Evolutionary conservation across 1,140 invertebrate species (phyloP).

Genomic region (Drosophila guanche): DNA sequence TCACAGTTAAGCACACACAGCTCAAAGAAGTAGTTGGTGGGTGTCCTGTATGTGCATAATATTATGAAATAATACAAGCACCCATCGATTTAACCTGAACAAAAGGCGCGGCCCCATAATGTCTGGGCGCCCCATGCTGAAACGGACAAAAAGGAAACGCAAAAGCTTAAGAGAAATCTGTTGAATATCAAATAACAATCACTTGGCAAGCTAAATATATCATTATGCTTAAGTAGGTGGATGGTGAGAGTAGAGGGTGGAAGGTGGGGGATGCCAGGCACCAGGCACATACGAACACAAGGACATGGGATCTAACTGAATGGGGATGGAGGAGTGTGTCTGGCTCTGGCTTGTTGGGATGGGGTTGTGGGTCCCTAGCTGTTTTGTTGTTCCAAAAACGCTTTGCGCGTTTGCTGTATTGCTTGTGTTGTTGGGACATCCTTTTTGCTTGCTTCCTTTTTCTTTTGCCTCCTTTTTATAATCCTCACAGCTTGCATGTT

Average conservation of each 20-base stretch:
- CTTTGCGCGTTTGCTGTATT: slow-evolving; percentile 54
- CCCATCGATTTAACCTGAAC: slow-evolving; percentile 60
- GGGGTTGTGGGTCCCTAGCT: too few species aligned
- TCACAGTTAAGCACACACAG: slow-evolving; percentile 11
- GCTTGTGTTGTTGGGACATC: slow-evolving; percentile 59
- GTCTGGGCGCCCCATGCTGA: slow-evolving; percentile 3
- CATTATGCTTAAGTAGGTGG: slow-evolving; percentile 80
- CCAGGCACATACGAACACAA: slow-evolving; percentile 52
- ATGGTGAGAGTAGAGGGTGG: slow-evolving; percentile 22
- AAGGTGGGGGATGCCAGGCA: slow-evolving; percentile 42
- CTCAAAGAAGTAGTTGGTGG: slow-evolving; percentile 4
- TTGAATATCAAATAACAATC: slow-evolving; percentile 83
- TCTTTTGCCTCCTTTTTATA: slow-evolving; percentile 47
- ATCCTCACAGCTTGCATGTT: slow-evolving; percentile 75
- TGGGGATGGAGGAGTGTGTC: not conserved
- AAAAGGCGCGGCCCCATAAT: slow-evolving; percentile 29
- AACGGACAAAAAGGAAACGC: slow-evolving; percentile 17
- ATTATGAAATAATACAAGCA: slow-evolving; percentile 71
- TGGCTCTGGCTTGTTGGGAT: slow-evolving; percentile 16
- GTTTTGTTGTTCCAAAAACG: slow-evolving; percentile 40
- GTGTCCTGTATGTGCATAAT: slow-evolving; percentile 13
- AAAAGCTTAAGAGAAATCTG: slow-evolving; percentile 64
- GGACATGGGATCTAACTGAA: slow-evolving; percentile 9
- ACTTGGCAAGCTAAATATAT: slow-evolving; percentile 82
- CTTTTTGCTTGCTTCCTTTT: slow-evolving; percentile 33